Evolutionary conservation across 2,797 vertebrate genomes (phyloP).

Genomic region (Periparus ater): DNA sequence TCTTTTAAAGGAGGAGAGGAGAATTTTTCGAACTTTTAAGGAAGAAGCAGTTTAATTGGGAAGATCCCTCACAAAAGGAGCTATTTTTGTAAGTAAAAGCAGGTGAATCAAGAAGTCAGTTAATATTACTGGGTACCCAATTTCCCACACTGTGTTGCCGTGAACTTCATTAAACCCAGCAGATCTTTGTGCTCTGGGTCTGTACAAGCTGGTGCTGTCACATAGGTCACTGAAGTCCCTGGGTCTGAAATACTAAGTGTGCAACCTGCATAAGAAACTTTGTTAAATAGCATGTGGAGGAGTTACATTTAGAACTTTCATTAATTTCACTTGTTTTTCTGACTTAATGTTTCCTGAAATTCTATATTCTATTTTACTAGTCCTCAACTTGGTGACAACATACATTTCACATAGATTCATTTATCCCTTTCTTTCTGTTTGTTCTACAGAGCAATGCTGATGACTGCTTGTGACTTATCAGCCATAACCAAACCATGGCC

Average conservation of each 20-base stretch:
- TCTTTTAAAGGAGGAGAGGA: conserved; percentile 85
- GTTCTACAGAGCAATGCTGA: conserved; percentile 91
- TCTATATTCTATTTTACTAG: not conserved
- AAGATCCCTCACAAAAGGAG: conserved; percentile 89
- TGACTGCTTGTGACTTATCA: conserved; percentile 97
- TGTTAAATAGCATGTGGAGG: not conserved
- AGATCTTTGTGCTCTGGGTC: not conserved
- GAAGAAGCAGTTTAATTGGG: conserved; percentile 90
- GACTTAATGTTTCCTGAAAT: not conserved
- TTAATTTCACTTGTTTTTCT: not conserved
- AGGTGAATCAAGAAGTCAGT: not conserved
- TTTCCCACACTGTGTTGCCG: not conserved
- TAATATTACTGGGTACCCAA: not conserved
- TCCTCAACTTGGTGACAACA: not conserved
- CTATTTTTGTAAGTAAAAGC: conserved; percentile 85
- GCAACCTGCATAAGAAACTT: not conserved
- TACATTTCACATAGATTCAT: not conserved
- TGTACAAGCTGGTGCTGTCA: not conserved
- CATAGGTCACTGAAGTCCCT: not conserved
- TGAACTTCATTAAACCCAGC: not conserved
- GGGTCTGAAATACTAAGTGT: not conserved
- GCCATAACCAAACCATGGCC: conserved; percentile 99
- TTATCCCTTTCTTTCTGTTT: not conserved
- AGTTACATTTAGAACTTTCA: not conserved
- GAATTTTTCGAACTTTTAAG: conserved; percentile 96